Conservation (phyloP, 2,113 vertebrate genomes). For the Taxidea taxus region DNA sequence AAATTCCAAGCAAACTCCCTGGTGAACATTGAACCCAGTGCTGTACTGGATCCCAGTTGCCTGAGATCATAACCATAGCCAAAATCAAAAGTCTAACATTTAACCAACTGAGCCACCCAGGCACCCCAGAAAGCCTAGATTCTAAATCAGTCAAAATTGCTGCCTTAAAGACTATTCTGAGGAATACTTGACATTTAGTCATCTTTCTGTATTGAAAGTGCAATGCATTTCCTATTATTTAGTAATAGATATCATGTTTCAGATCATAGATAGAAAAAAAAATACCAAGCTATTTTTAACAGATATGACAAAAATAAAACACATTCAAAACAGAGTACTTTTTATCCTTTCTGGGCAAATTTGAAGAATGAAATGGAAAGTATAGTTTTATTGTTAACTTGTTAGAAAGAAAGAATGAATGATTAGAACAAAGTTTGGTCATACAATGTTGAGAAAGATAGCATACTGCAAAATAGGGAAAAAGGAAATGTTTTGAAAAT, state of each 20-base stretch:
- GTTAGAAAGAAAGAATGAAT: slow-evolving; percentile 11
- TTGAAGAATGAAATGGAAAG: slow-evolving; percentile 34
- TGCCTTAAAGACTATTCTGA: not conserved
- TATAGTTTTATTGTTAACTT: slow-evolving; percentile 57
- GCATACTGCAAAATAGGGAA: not conserved
- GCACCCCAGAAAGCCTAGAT: not conserved
- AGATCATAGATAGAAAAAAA: slow-evolving; percentile 19
- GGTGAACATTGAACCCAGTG: not conserved
- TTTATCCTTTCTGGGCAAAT: slow-evolving; percentile 3
- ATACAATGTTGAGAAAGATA: not conserved
- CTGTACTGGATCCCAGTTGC: not conserved
- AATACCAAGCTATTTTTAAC: not conserved
- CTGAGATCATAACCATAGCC: not conserved
- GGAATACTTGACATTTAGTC: not conserved
- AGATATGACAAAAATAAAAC: slow-evolving; percentile 10
- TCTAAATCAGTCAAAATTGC: slow-evolving; percentile 40
- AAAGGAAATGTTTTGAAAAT: not conserved
- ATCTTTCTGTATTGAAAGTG: not conserved
- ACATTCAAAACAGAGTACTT: not conserved
- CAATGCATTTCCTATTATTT: not conserved
- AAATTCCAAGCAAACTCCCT: not conserved
- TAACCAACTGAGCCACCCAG: not conserved
- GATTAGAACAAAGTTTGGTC: not conserved
- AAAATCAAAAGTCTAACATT: not conserved
- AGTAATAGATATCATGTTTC: not conserved